Conservation (phyloP, 2,888 invertebrate genomes). For the Drosophila tanythrix region DNA sequence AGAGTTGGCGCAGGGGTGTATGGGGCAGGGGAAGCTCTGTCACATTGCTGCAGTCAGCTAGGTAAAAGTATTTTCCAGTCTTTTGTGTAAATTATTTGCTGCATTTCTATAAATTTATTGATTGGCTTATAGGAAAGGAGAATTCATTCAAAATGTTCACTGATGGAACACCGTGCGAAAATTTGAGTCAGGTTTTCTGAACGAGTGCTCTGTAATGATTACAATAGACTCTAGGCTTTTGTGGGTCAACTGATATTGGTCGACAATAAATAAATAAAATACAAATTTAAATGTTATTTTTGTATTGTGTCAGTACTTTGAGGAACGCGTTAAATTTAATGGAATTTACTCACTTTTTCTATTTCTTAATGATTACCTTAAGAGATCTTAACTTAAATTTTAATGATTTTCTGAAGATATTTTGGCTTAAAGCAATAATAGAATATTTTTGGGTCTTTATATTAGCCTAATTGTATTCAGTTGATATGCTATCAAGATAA, state of each 20-base stretch:
- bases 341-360: neutral
- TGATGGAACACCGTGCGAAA: constrained; percentile 32
- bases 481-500: neutral
- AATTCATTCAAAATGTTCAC: constrained; percentile 11
- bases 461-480: neutral
- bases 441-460: neutral
- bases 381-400: neutral
- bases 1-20: neutral
- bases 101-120: constrained; percentile 63
- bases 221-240: neutral
- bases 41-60: constrained; percentile 16
- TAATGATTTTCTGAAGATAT: neutral
- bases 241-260: neutral
- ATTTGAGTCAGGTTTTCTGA: neutral
- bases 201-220: neutral
- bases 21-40: neutral
- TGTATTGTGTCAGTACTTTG: neutral
- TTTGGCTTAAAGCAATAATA: neutral
- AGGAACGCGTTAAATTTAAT: neutral
- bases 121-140: constrained; percentile 39
- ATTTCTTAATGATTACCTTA: neutral
- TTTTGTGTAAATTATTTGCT: constrained; percentile 57
- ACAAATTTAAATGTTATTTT: neutral
- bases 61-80: constrained; percentile 19
- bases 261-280: neutral